These are phyloP conservation scores for Passer montanus DNA, from an alignment of 2,113 vertebrate genomes.

Conservation along the genomic window DNA sequence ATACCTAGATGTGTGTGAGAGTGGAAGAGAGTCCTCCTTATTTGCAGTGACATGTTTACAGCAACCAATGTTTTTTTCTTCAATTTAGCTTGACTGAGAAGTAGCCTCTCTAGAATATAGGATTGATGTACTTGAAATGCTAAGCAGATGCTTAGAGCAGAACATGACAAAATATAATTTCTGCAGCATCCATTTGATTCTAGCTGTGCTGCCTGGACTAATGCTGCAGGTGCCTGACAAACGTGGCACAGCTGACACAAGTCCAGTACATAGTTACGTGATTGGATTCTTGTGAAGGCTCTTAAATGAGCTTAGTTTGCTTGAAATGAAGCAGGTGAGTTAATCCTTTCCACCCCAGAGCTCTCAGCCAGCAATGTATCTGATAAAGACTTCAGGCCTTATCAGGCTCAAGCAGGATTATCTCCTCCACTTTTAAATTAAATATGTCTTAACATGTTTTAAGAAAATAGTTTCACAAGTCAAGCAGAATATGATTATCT, in stretches of 20 bases:
- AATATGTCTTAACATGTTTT: background rate
- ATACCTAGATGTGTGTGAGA: background rate
- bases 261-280: background rate
- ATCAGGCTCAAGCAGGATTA: background rate
- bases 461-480: background rate
- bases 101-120: background rate
- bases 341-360: conserved; percentile 11
- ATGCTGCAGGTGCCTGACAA: background rate
- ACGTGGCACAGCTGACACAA: background rate
- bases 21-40: background rate
- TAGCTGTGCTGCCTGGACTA: background rate
- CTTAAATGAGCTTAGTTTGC: background rate
- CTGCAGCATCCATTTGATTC: background rate
- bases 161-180: background rate
- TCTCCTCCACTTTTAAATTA: conserved; percentile 15
- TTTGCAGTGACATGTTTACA: background rate
- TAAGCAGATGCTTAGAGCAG: background rate
- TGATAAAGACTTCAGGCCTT: background rate
- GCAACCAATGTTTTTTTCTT: rapidly evolving
- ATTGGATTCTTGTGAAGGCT: background rate
- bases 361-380: background rate
- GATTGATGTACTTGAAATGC: background rate
- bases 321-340: background rate
- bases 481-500: background rate
- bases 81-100: background rate